Percentiles rank a stretch among this genome's conserved stretches.
Evolutionary conservation across 2,888 invertebrate genomes (phyloP).

Genomic region (Lasioglossum morio): DNA sequence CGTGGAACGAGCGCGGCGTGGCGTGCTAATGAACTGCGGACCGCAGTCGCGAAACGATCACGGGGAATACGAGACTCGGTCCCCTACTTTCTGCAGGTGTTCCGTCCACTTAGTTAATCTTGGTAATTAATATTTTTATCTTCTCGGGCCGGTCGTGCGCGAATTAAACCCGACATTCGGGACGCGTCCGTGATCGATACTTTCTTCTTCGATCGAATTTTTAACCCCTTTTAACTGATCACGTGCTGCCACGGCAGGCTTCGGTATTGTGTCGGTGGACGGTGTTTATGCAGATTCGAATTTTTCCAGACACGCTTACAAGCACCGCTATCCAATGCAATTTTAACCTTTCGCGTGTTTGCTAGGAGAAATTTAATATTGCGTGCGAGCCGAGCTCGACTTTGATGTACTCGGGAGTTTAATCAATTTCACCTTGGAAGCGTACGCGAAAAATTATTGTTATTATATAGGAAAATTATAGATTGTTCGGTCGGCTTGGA

Average conservation of each 20-base stretch:
- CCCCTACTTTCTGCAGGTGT: conserved; percentile 60
- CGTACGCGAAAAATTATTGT: neutral
- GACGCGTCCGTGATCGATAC: conserved; percentile 34
- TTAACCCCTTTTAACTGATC: neutral
- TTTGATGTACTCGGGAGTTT: neutral
- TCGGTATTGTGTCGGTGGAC: conserved; percentile 1
- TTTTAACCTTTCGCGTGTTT: conserved; percentile 11
- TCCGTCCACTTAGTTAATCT: conserved; percentile 48
- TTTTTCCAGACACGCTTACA: conserved; percentile 9
- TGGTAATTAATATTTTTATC: conserved; percentile 50
- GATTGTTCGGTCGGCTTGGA: neutral
- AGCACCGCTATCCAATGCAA: conserved; percentile 4
- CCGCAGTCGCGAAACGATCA: conserved; percentile 41
- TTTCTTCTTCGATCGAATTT: conserved; percentile 22
- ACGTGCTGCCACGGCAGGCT: neutral
- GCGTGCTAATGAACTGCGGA: conserved; percentile 66
- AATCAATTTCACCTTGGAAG: neutral
- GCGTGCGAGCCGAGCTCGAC: conserved; percentile 1
- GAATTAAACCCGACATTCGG: conserved; percentile 45
- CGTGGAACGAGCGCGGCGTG: conserved; percentile 26
- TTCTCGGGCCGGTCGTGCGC: conserved; percentile 12
- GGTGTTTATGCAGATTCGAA: conserved; percentile 10
- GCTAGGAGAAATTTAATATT: conserved; percentile 13
- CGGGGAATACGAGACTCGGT: conserved; percentile 52
- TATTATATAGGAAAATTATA: neutral